Conservation (phyloP, 2,113 vertebrate genomes). For the Rhineura floridana region DNA sequence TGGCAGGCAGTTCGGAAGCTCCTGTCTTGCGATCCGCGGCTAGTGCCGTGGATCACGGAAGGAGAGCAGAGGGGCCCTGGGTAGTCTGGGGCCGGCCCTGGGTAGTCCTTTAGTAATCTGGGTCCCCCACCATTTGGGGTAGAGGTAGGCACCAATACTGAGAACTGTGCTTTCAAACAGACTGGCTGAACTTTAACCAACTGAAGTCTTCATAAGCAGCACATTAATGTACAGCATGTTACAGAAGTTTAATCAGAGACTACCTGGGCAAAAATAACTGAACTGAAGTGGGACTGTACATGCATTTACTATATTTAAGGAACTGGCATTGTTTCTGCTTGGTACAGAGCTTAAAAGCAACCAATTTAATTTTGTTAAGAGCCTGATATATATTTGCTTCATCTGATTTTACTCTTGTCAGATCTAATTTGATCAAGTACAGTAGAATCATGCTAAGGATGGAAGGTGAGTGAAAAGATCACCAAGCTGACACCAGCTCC, state of each 20-base stretch:
- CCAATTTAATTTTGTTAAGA: neutral
- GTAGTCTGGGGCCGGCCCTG: too few species aligned
- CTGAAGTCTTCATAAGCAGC: neutral
- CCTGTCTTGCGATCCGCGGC: too few species aligned
- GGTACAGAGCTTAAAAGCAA: neutral
- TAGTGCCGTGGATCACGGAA: too few species aligned
- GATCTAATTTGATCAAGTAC: neutral
- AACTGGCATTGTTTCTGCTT: neutral
- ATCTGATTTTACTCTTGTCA: neutral
- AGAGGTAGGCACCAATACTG: neutral
- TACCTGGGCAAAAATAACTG: too few species aligned
- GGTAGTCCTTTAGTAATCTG: neutral
- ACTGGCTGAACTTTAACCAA: neutral
- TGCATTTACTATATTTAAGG: too few species aligned
- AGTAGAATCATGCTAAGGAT: too few species aligned
- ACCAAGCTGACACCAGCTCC: neutral
- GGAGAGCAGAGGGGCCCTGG: too few species aligned
- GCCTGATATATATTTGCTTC: neutral
- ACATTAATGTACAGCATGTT: neutral
- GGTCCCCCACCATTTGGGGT: neutral
- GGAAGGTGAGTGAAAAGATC: too few species aligned
- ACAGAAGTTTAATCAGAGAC: neutral
- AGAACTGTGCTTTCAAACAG: neutral
- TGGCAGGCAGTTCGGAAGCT: too few species aligned
- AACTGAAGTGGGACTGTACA: neutral